Evolutionary conservation across 2,888 invertebrate species (phyloP).

Genomic region (Limnephilus lunatus): DNA sequence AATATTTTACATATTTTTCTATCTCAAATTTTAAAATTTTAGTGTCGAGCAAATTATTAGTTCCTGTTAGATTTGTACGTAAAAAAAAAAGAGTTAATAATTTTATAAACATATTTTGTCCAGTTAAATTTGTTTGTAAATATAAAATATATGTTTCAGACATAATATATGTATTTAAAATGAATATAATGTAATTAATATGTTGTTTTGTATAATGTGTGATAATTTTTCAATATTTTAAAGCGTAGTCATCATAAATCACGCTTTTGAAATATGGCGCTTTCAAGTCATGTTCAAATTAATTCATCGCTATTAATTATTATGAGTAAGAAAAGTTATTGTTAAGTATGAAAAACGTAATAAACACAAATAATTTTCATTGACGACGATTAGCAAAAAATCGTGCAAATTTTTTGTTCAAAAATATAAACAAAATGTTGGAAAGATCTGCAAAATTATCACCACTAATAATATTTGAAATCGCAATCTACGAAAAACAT

Average conservation of each 20-base stretch:
- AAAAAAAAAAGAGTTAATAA: background rate
- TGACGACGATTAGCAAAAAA: background rate
- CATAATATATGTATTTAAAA: slow-evolving; percentile 3
- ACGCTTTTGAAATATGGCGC: slow-evolving; percentile 8
- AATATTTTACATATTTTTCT: slow-evolving; percentile 23
- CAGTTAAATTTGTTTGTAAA: slow-evolving; percentile 11
- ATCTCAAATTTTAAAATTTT: background rate
- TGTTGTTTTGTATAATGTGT: slow-evolving; percentile 38
- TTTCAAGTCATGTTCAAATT: slow-evolving; percentile 5
- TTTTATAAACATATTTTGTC: slow-evolving; percentile 26
- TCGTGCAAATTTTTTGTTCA: background rate
- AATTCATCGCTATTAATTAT: background rate
- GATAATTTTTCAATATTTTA: slow-evolving; percentile 22
- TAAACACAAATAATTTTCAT: background rate
- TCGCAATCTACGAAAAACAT: background rate
- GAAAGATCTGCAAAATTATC: background rate
- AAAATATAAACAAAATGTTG: background rate
- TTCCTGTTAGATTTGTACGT: background rate
- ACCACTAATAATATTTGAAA: background rate
- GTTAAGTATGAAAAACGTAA: background rate
- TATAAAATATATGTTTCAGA: slow-evolving; percentile 6
- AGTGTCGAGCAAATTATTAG: slow-evolving; percentile 3
- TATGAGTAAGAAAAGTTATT: background rate
- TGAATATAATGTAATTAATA: slow-evolving; percentile 7
- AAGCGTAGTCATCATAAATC: background rate